phyloP scores from a whole-genome alignment of 2,113 vertebrate species.

The Eupsittula cactorum region DNA sequence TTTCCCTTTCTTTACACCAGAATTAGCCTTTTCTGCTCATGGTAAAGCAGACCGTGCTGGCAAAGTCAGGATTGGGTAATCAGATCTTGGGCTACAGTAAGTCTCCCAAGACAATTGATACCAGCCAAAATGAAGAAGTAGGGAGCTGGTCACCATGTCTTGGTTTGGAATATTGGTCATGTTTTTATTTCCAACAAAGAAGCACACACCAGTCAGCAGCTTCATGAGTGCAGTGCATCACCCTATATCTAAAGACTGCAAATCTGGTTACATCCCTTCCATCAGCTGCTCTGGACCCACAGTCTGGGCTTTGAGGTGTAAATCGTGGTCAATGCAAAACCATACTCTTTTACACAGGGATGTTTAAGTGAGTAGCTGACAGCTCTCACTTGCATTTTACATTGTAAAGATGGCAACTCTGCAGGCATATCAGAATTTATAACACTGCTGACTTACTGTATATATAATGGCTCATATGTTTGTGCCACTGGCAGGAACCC shows the following conservation, averaged over 20 bases:
- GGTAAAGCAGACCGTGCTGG: neutral
- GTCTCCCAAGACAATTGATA: neutral
- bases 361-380: neutral
- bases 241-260: neutral
- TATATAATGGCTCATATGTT: neutral
- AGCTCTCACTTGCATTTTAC: neutral
- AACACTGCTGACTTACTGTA: neutral
- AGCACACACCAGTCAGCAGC: neutral
- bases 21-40: neutral
- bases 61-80: neutral
- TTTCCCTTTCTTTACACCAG: neutral
- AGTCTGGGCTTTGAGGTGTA: neutral
- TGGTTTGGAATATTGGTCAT: neutral
- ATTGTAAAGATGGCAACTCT: neutral
- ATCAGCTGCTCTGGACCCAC: neutral
- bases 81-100: neutral
- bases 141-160: neutral
- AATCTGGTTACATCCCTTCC: neutral
- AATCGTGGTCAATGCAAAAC: neutral
- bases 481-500: constrained; percentile 30
- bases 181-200: neutral
- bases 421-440: neutral
- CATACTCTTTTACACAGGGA: neutral
- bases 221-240: neutral
- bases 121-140: neutral